These are phyloP conservation scores for Eupeodes luniger DNA, from an alignment of 2,888 invertebrate species.

Conservation along the genomic window DNA sequence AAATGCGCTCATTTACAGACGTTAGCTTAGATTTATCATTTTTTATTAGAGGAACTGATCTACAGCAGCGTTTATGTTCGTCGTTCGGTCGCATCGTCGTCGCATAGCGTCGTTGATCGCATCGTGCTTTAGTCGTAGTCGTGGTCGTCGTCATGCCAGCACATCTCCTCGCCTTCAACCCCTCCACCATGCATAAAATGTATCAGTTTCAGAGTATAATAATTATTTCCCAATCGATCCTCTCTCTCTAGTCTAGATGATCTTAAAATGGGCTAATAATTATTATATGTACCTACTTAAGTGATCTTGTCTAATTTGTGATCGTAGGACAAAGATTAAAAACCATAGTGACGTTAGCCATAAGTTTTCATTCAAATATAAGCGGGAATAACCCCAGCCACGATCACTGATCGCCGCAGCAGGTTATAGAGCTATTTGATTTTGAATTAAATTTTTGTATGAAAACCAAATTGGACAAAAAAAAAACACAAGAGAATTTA, in stretches of 20 bases:
- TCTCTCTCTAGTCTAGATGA: neutral
- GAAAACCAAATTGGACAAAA: neutral
- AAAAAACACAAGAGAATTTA: neutral
- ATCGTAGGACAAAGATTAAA: slow-evolving; percentile 27
- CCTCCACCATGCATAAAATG: neutral
- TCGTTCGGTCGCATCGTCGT: neutral
- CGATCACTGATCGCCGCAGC: slow-evolving; percentile 21
- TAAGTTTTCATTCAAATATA: slow-evolving; percentile 16
- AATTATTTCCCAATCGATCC: slow-evolving; percentile 29
- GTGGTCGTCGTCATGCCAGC: neutral
- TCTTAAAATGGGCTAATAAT: slow-evolving; percentile 26
- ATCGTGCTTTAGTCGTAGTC: neutral
- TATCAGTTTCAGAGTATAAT: neutral
- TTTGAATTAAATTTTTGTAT: neutral
- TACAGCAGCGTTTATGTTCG: too few relatives aligned
- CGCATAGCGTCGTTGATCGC: neutral
- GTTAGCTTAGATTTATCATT: neutral
- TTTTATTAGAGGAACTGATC: neutral
- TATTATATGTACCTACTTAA: neutral
- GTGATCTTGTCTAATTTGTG: slow-evolving; percentile 28
- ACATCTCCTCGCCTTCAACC: neutral
- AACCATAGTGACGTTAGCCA: neutral
- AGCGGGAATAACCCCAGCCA: neutral
- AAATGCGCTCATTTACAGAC: slow-evolving; percentile 41
- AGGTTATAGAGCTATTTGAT: slow-evolving; percentile 23